Percentiles rank a stretch among this genome's conserved stretches.
Conservation (phyloP, 2,113 vertebrate genomes). For the Microcebus tavaratra region DNA sequence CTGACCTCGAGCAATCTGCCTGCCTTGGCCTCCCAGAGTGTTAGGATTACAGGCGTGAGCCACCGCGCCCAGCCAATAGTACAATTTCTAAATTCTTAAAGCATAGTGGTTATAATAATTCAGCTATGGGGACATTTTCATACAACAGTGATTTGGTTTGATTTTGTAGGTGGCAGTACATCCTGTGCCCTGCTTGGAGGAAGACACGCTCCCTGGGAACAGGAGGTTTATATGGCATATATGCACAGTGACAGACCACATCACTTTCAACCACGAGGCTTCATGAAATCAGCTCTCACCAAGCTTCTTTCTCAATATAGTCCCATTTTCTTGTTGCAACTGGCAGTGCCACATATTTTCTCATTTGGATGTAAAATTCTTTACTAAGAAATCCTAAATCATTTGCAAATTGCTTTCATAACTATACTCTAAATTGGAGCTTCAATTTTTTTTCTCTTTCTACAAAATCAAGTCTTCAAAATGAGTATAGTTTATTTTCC, state of each 20-base stretch:
- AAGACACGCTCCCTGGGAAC: background rate
- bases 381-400: conserved; percentile 44
- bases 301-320: background rate
- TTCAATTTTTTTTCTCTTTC: conserved; percentile 61
- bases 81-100: background rate
- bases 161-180: background rate
- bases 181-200: background rate
- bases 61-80: no score
- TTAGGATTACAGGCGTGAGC: no score
- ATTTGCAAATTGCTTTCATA: conserved; percentile 71
- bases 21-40: no score
- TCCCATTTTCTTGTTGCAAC: background rate
- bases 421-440: conserved; percentile 35
- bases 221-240: background rate
- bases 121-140: background rate
- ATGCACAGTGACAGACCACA: background rate
- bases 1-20: no score
- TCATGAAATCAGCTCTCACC: background rate
- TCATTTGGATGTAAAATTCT: conserved; percentile 52
- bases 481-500: conserved; percentile 57
- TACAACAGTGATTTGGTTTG: background rate
- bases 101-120: background rate
- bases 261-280: background rate
- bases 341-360: conserved; percentile 35
- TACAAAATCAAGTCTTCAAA: conserved; percentile 67